A percentile compares a stretch with the other conserved stretches of the same genome.
phyloP scores from a whole-genome alignment of 2,888 invertebrate species.

The Trichacis sp. region DNA sequence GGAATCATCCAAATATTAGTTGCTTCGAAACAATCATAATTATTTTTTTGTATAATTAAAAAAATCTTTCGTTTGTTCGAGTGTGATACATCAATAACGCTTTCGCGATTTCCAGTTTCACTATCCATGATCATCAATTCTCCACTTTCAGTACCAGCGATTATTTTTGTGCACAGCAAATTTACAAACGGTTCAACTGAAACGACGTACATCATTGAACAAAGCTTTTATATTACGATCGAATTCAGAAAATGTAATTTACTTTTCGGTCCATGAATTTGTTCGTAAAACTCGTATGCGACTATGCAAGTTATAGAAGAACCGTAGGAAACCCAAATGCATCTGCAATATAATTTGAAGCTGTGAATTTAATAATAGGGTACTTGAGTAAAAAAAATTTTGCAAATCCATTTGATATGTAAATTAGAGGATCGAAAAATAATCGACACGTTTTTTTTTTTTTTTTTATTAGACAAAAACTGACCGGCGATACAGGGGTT shows the following conservation, averaged over 20 bases:
- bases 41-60: no score
- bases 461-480: no score
- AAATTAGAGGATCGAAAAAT: no score
- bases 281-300: slow-evolving; percentile 47
- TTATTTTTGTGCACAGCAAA: slow-evolving; percentile 30
- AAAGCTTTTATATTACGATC: no score
- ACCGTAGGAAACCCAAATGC: slow-evolving; percentile 46
- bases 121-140: slow-evolving; percentile 43
- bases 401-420: no score
- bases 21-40: no score
- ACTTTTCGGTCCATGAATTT: slow-evolving; percentile 36
- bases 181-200: not conserved
- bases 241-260: slow-evolving; percentile 4
- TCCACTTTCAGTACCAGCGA: slow-evolving; percentile 49
- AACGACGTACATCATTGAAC: not conserved
- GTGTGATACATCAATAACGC: slow-evolving; percentile 26
- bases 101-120: slow-evolving; percentile 42
- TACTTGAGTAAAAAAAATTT: no score
- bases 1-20: no score
- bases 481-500: no score
- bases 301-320: slow-evolving; percentile 46
- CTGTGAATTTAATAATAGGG: no score
- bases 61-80: no score
- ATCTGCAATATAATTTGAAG: slow-evolving; percentile 23
- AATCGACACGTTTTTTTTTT: no score